phyloP scores from a whole-genome alignment of 2,113 vertebrate species.

The Chaetorhynchus papuensis region DNA sequence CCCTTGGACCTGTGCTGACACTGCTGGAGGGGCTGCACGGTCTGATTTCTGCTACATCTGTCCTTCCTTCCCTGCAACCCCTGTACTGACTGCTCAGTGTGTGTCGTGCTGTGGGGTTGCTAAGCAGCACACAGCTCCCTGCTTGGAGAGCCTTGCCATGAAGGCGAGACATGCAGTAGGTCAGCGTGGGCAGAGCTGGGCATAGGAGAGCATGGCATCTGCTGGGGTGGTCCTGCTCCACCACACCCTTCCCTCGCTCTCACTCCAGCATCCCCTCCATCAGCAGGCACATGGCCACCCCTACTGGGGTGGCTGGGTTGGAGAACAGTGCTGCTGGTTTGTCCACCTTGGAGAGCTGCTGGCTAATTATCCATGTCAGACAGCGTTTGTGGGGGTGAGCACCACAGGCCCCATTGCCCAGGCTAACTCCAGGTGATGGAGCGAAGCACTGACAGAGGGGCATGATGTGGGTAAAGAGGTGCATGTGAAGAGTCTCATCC shows the following conservation, averaged over 20 bases:
- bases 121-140: neutral
- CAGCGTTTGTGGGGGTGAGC: accelerated
- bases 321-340: accelerated
- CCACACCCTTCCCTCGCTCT: accelerated
- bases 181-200: neutral
- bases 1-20: neutral
- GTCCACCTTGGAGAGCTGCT: neutral
- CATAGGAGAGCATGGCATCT: neutral
- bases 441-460: neutral
- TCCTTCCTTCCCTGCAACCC: neutral
- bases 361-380: neutral
- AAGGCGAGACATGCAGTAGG: accelerated
- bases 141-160: accelerated
- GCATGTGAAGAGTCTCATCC: neutral
- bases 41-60: neutral
- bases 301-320: neutral
- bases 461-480: too few species aligned
- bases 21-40: accelerated
- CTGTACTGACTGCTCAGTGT: neutral
- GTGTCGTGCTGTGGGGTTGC: neutral
- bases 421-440: neutral
- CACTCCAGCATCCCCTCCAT: neutral
- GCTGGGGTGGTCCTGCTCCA: neutral
- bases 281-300: neutral
- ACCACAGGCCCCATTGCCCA: neutral